Conservation (phyloP, 2,888 invertebrate genomes). For the Galerucella calmariensis region DNA sequence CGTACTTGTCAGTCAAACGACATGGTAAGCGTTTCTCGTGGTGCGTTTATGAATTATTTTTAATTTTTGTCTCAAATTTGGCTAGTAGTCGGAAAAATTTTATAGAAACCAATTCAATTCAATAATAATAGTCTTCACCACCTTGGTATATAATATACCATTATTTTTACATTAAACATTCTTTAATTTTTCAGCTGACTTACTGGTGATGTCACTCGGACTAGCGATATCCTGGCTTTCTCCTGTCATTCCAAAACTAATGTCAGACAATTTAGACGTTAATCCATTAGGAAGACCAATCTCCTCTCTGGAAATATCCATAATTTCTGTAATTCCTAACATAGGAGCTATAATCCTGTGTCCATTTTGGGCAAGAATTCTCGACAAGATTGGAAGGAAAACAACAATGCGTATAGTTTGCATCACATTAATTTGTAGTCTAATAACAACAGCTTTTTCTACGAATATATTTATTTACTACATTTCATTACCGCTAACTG, state of each 20-base stretch:
- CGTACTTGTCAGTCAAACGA: too few relatives aligned
- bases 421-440: background rate
- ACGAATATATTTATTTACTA: background rate
- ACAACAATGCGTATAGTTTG: background rate
- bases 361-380: background rate
- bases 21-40: too few relatives aligned
- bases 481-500: background rate
- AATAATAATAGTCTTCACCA: too few relatives aligned
- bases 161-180: background rate
- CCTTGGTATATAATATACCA: too few relatives aligned
- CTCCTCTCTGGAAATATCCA: background rate
- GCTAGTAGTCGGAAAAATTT: too few relatives aligned
- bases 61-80: too few relatives aligned
- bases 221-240: slow-evolving; percentile 24
- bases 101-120: too few relatives aligned
- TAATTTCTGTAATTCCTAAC: background rate
- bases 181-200: slow-evolving; percentile 25
- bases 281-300: slow-evolving; percentile 12
- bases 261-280: background rate
- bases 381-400: slow-evolving; percentile 15
- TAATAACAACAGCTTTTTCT: background rate
- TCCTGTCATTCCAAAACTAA: slow-evolving; percentile 5
- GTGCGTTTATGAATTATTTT: too few relatives aligned
- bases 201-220: slow-evolving; percentile 25
- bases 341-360: background rate